Evolutionary conservation across 2,797 vertebrate genomes (phyloP).

Genomic region (Argentina silus): DNA sequence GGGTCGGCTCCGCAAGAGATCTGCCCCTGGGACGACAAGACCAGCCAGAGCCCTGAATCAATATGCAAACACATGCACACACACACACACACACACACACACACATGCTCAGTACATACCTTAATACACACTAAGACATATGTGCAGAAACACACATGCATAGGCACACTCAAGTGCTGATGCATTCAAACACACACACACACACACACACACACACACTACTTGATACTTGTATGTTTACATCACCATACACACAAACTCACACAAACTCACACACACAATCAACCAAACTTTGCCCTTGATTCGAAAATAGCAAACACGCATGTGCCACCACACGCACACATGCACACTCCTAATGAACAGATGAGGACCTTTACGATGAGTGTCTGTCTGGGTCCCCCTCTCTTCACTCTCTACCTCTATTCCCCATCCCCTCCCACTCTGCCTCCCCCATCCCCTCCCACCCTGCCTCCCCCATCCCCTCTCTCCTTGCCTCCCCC

Average conservation of each 20-base stretch:
- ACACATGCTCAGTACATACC: constrained; percentile 3
- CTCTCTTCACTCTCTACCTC: background rate
- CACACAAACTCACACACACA: constrained; percentile 12
- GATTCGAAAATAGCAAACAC: too few species aligned
- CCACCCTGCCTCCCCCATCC: background rate
- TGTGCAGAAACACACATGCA: too few species aligned
- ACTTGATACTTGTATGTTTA: too few species aligned
- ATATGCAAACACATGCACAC: constrained; percentile 38
- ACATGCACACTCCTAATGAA: background rate
- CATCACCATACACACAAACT: constrained; percentile 7
- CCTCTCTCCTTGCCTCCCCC: background rate
- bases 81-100: constrained; percentile 13
- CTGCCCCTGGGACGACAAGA: constrained; percentile 76
- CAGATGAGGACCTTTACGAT: too few species aligned
- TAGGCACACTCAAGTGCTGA: too few species aligned
- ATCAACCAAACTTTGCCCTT: constrained; percentile 8
- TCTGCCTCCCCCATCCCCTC: background rate
- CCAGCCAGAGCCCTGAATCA: constrained; percentile 76
- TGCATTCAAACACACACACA: constrained; percentile 2
- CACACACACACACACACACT: constrained; percentile 11
- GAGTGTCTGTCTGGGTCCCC: background rate
- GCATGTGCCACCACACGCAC: too few species aligned
- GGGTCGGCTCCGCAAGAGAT: constrained; percentile 76
- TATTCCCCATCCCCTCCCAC: background rate
- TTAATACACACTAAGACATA: too few species aligned